Evolutionary conservation across 2,888 invertebrate species (phyloP).

Genomic region (Platypus cylindrus): DNA sequence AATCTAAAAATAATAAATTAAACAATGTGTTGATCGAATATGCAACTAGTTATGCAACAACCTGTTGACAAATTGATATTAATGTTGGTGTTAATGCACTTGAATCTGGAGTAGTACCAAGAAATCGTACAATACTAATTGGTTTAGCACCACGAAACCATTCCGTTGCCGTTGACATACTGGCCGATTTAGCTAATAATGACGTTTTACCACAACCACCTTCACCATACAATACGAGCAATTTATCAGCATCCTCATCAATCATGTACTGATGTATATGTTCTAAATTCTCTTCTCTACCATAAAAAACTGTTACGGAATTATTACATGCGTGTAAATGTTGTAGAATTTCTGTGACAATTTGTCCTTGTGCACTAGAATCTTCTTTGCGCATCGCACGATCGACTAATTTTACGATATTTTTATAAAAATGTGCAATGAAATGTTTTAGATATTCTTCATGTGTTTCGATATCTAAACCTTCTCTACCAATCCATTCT

Average conservation of each 20-base stretch:
- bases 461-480: constrained; percentile 84
- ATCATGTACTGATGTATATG: constrained; percentile 73
- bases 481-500: constrained; percentile 94
- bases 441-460: constrained; percentile 89
- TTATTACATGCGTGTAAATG: constrained; percentile 93
- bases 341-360: constrained; percentile 86
- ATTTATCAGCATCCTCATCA: constrained; percentile 73
- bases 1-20: constrained; percentile 43
- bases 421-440: constrained; percentile 86
- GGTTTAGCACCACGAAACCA: constrained; percentile 70
- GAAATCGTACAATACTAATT: constrained; percentile 78
- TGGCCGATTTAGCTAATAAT: constrained; percentile 81
- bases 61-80: constrained; percentile 91
- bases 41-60: constrained; percentile 28
- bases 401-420: constrained; percentile 83
- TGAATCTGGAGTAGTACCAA: constrained; percentile 95
- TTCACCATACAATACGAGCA: constrained; percentile 85
- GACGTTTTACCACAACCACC: constrained; percentile 98
- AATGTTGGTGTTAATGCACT: constrained; percentile 88
- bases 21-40: not conserved
- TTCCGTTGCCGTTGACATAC: constrained; percentile 52
- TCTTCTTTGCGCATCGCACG: constrained; percentile 93
- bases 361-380: constrained; percentile 84
- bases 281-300: constrained; percentile 73
- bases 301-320: constrained; percentile 87